phyloP scores from a whole-genome alignment of 2,113 vertebrate genomes.

The Speoplatyrhinus poulsoni region DNA sequence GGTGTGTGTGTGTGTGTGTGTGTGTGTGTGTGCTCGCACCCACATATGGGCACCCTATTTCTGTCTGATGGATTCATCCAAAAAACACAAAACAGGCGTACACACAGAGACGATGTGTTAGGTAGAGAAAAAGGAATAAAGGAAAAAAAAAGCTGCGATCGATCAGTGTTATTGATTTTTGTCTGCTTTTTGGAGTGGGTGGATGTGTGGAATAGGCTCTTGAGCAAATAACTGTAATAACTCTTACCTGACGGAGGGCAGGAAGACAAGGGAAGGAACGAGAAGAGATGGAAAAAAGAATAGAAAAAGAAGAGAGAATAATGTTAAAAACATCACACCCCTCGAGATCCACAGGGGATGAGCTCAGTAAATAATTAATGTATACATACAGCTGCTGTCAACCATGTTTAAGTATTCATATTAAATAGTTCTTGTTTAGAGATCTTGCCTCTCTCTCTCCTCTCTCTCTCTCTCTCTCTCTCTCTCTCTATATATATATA shows the following conservation, averaged over 20 bases:
- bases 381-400: conserved; percentile 6
- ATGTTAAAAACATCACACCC: not conserved
- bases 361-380: conserved; percentile 18
- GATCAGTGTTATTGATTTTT: conserved; percentile 76
- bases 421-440: not conserved
- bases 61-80: conserved; percentile 43
- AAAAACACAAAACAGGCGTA: conserved; percentile 2
- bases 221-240: conserved; percentile 70
- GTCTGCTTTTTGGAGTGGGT: conserved; percentile 61
- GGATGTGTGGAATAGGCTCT: conserved; percentile 69
- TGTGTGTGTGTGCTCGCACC: conserved; percentile 14
- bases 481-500: not conserved
- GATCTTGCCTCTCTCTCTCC: not conserved
- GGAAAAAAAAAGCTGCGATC: conserved; percentile 67
- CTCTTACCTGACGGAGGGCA: conserved; percentile 53
- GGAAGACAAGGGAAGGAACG: conserved; percentile 4
- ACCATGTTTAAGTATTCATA: not conserved
- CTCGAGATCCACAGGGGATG: not conserved
- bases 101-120: conserved; percentile 37
- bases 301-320: not conserved
- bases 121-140: conserved; percentile 39
- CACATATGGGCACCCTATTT: conserved; percentile 9
- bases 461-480: not conserved
- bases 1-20: conserved; percentile 22
- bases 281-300: not conserved